These are phyloP conservation scores for Gambusia affinis DNA, from an alignment of 2,113 vertebrate genomes.

Conservation along the genomic window DNA sequence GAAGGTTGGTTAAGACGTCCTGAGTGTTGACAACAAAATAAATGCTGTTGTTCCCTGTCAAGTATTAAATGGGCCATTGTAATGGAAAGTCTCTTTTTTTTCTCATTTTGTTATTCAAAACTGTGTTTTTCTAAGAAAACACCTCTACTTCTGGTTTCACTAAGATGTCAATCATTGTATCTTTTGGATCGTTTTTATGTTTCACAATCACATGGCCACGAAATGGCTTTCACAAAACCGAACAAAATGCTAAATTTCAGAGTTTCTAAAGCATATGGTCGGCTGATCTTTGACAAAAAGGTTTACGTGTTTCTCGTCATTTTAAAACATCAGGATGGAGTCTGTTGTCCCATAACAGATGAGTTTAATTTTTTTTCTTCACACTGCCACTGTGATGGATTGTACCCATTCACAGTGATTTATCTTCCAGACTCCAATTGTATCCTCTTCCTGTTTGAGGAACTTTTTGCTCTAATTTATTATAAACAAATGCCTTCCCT, in stretches of 20 bases:
- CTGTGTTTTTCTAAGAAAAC: background rate
- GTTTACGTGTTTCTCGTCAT: background rate
- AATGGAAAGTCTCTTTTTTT: no score
- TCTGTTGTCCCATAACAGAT: background rate
- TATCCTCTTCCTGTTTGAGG: conserved; percentile 8
- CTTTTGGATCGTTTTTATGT: background rate
- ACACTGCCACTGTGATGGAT: conserved; percentile 42
- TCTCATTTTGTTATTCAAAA: background rate
- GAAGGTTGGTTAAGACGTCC: no score
- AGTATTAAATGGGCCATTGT: no score
- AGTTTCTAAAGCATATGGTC: background rate
- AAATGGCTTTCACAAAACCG: background rate
- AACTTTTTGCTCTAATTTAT: conserved; percentile 9
- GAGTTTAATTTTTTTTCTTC: conserved; percentile 2
- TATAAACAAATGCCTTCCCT: conserved; percentile 1
- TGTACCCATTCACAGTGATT: conserved; percentile 26
- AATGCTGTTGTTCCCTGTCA: no score
- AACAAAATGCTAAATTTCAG: background rate
- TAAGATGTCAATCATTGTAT: background rate
- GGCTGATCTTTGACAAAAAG: background rate
- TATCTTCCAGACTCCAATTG: conserved; percentile 24
- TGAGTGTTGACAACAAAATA: no score
- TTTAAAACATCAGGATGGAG: background rate
- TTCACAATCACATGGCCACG: background rate
- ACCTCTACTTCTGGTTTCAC: background rate